Evolutionary conservation across 2,888 invertebrate genomes (phyloP), one percentile per base, ranked within the genome.

Genomic region (Pterostichus madidus): DNA sequence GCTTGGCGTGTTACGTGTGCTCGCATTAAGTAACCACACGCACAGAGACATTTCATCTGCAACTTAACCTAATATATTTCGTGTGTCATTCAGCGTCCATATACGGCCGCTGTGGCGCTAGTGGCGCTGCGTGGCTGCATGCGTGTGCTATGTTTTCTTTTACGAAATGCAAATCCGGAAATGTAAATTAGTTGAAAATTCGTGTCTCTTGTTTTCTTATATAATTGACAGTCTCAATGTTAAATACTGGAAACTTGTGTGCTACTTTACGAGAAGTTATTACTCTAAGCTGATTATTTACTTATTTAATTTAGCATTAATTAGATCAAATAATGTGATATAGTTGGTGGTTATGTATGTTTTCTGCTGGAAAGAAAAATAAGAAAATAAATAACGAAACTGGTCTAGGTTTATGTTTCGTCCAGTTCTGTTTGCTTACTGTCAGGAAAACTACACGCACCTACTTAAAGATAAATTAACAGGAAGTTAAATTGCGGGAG

Each of bases 61-160:
- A 10, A 71, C 68, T 5, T 44, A 44, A 68, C 68, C 35, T 39
- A 68, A 71, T 71, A 71, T 71, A 71, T 71, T 71, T 44, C 44
- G 68, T 17, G 44, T 71, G 17, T 44, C 64, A 64, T 64, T 64
- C 39, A 35, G 64, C 10, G 44, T 13, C 68, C 68, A 71, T 71
- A 71, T 71, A 71, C 11, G 44, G 68, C 46, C 68, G 17, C 68
- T 10, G 39, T 17, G 44, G 68, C 68, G 68, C 68, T 71, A 44
- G 68, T 44, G 44, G 64, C 35, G 10, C 6, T 64, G 17, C 64
- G 24, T 11, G 5, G 32, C 17, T 5, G 13, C 13, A 15, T 56
- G 56, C 56, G 17, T 56, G 56, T 17, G 17, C 17, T 56, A 56
- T 56, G 11, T 56, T 56, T 56, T 56, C 15, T 56, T 53, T 56